A percentile compares a stretch with the other conserved stretches of the same genome.
Conservation (phyloP, 2,113 vertebrate genomes). For the Callopanchax toddi region DNA sequence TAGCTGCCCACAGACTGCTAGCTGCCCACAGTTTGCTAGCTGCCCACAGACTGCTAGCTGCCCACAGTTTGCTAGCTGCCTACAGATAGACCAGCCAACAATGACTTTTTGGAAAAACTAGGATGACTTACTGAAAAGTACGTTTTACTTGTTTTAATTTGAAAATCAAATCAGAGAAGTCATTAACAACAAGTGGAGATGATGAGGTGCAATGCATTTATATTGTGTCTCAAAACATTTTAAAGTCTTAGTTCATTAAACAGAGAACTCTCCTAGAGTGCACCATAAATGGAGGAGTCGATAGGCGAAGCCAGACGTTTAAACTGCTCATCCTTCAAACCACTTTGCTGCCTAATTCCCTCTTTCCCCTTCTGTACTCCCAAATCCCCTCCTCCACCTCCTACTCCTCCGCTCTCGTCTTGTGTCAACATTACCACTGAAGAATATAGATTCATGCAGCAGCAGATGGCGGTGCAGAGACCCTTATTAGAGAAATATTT, state of each 20-base stretch:
- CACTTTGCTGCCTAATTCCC: conserved; percentile 7
- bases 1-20: too few species aligned
- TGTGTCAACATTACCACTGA: neutral
- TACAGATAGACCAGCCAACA: too few species aligned
- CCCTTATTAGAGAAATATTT: conserved; percentile 36
- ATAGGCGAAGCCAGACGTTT: conserved; percentile 4
- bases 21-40: too few species aligned
- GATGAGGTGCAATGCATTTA: conserved; percentile 6
- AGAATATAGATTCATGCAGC: conserved; percentile 16
- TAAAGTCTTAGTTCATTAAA: conserved; percentile 13
- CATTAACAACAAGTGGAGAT: neutral
- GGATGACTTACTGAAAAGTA: too few species aligned
- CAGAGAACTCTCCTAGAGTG: conserved; percentile 2
- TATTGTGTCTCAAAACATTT: conserved; percentile 31
- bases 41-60: too few species aligned
- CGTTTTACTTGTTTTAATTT: too few species aligned
- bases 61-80: too few species aligned
- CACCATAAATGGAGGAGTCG: conserved; percentile 5
- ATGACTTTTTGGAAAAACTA: too few species aligned
- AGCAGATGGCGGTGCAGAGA: conserved; percentile 26
- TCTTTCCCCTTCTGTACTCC: neutral
- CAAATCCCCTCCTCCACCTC: neutral
- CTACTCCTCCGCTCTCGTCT: neutral
- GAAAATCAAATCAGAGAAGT: neutral
- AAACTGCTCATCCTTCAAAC: conserved; percentile 18